Percentiles rank a stretch among this genome's conserved stretches.
These are phyloP conservation scores for Beroe forskalii DNA, from an alignment of 37 sponge, comb jelly and placozoan genomes.

Conservation along the genomic window DNA sequence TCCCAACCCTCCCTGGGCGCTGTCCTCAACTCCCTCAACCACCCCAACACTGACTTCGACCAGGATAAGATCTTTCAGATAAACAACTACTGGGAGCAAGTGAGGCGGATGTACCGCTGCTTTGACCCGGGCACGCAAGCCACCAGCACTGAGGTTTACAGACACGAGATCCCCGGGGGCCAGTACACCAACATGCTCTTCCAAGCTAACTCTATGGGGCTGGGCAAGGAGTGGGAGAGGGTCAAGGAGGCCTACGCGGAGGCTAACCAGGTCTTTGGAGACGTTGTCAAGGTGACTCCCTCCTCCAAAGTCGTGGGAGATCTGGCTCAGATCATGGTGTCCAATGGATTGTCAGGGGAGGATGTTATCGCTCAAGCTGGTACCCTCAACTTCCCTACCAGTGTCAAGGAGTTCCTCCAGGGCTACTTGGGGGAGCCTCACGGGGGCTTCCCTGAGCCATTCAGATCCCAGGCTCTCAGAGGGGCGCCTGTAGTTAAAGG, in stretches of 20 bases:
- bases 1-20: constrained; percentile 65
- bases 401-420: constrained; percentile 61
- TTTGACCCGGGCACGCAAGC: constrained; percentile 63
- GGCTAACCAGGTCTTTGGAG: constrained; percentile 58
- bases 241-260: constrained; percentile 44
- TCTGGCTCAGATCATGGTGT: constrained; percentile 67
- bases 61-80: constrained; percentile 11
- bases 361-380: constrained; percentile 63
- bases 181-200: constrained; percentile 67
- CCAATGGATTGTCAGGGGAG: constrained; percentile 50
- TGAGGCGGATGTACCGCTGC: constrained; percentile 51
- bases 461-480: constrained; percentile 32
- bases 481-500: background rate
- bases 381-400: constrained; percentile 31
- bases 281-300: constrained; percentile 59
- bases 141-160: constrained; percentile 59
- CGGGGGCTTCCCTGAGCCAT: constrained; percentile 67
- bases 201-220: constrained; percentile 59
- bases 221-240: constrained; percentile 43
- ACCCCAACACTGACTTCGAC: constrained; percentile 28
- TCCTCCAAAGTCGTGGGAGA: constrained; percentile 67
- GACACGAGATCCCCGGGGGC: constrained; percentile 66
- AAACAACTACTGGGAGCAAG: constrained; percentile 63
- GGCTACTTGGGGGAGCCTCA: constrained; percentile 64
- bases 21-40: constrained; percentile 36